A percentile compares a stretch with the other conserved stretches of the same genome.
Conservation (phyloP, 2,888 invertebrate genomes). For the Biston stratarius region DNA sequence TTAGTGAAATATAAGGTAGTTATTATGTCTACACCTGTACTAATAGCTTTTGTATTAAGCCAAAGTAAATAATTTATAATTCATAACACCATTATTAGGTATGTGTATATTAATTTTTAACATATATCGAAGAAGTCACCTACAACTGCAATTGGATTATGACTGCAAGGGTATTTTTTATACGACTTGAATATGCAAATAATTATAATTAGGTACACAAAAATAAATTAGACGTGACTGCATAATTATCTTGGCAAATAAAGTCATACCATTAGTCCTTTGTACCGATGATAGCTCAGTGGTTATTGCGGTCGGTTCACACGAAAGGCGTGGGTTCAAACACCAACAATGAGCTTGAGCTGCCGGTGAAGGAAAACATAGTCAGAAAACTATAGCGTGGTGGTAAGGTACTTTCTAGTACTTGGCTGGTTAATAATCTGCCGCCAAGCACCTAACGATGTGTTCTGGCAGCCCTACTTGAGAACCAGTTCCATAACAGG, state of each 20-base stretch:
- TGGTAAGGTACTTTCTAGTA: too few relatives aligned
- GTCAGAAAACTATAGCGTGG: too few relatives aligned
- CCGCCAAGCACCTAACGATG: too few relatives aligned
- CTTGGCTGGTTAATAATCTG: too few relatives aligned
- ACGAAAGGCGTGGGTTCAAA: too few relatives aligned
- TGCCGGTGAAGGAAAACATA: too few relatives aligned
- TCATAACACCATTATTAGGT: not conserved
- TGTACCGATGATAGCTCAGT: too few relatives aligned
- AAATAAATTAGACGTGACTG: constrained; percentile 14
- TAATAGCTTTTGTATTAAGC: not conserved
- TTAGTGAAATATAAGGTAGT: not conserved
- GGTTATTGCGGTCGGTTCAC: too few relatives aligned
- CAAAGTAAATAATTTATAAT: not conserved
- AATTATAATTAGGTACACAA: constrained; percentile 11
- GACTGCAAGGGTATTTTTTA: constrained; percentile 21
- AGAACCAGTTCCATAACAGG: too few relatives aligned
- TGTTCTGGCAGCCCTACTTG: too few relatives aligned
- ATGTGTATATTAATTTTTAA: not conserved
- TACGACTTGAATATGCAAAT: constrained; percentile 8
- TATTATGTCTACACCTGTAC: constrained; percentile 3
- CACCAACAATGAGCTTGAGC: too few relatives aligned
- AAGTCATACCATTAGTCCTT: not conserved
- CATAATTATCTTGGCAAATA: constrained; percentile 11
- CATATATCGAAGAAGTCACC: constrained; percentile 10
- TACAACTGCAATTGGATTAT: not conserved